Percentiles rank a stretch among this genome's conserved stretches.
Evolutionary conservation across 2,113 vertebrate species (phyloP).

Genomic region (Trichomycterus rosablanca): DNA sequence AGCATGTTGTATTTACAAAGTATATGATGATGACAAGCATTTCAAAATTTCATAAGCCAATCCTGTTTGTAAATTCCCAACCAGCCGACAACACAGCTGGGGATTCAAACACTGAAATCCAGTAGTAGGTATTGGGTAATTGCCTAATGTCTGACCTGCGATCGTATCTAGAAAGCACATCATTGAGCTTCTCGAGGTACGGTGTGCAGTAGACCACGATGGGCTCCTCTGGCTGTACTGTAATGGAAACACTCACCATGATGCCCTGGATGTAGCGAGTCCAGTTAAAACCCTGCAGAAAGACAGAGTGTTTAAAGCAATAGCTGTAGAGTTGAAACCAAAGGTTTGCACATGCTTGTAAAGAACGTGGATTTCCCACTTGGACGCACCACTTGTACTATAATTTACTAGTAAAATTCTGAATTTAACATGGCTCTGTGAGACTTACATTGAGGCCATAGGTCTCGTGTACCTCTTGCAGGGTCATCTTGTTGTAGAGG

Average conservation of each 20-base stretch:
- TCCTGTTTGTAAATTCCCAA: too few relatives aligned
- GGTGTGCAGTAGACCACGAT: slow-evolving; percentile 86
- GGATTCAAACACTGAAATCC: too few relatives aligned
- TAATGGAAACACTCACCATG: slow-evolving; percentile 75
- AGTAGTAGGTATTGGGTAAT: too few relatives aligned
- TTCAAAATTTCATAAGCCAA: too few relatives aligned
- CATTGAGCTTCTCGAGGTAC: slow-evolving; percentile 82
- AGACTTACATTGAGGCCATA: slow-evolving; percentile 79
- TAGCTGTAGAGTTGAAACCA: too few relatives aligned
- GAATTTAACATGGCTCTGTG: too few relatives aligned
- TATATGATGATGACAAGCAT: not conserved
- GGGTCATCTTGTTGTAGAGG: slow-evolving; percentile 89
- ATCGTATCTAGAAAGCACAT: slow-evolving; percentile 75
- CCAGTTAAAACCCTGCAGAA: slow-evolving; percentile 88
- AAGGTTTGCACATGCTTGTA: too few relatives aligned
- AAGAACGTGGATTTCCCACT: too few relatives aligned
- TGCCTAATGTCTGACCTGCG: slow-evolving; percentile 74
- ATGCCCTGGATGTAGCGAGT: slow-evolving; percentile 82
- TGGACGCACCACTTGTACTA: too few relatives aligned
- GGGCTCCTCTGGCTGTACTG: slow-evolving; percentile 75
- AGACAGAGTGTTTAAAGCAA: slow-evolving; percentile 24
- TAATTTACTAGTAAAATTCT: too few relatives aligned
- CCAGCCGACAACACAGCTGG: too few relatives aligned
- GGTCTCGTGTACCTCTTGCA: slow-evolving; percentile 77
- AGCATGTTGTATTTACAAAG: not conserved